A percentile compares a stretch with the other conserved stretches of the same genome.
Conservation (phyloP, 2,888 invertebrate species). For the Nebria salina region DNA sequence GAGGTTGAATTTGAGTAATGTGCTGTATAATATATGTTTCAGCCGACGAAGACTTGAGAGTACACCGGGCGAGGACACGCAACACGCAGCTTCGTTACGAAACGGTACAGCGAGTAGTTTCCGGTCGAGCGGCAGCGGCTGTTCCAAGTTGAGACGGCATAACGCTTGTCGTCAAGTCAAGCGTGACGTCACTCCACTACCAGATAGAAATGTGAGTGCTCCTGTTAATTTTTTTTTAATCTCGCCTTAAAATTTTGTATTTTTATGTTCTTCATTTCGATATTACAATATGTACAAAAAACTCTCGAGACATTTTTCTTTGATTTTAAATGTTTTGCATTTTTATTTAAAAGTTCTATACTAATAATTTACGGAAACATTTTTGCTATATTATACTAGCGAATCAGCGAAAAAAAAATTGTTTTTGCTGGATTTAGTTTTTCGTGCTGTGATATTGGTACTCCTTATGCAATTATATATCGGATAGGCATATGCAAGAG, state of each 20-base stretch:
- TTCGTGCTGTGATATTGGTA: too few relatives aligned
- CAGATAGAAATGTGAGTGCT: slow-evolving; percentile 38
- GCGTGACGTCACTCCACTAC: slow-evolving; percentile 51
- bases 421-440: too few relatives aligned
- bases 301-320: too few relatives aligned
- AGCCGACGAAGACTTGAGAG: slow-evolving; percentile 42
- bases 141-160: slow-evolving; percentile 60
- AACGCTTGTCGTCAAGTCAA: slow-evolving; percentile 61
- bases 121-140: slow-evolving; percentile 58
- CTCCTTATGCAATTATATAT: too few relatives aligned
- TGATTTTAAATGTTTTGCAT: too few relatives aligned
- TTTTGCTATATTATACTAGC: too few relatives aligned
- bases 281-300: neutral
- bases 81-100: slow-evolving; percentile 4
- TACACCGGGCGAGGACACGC: slow-evolving; percentile 27
- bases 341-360: too few relatives aligned
- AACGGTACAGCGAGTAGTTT: slow-evolving; percentile 53
- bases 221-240: neutral
- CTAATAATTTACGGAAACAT: too few relatives aligned
- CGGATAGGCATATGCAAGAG: too few relatives aligned
- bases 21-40: neutral
- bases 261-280: neutral
- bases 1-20: neutral
- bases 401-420: too few relatives aligned
- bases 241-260: neutral